Base-by-base conservation (phyloP, 2,797 vertebrate species). In the Tenualosa ilisha region DNA sequence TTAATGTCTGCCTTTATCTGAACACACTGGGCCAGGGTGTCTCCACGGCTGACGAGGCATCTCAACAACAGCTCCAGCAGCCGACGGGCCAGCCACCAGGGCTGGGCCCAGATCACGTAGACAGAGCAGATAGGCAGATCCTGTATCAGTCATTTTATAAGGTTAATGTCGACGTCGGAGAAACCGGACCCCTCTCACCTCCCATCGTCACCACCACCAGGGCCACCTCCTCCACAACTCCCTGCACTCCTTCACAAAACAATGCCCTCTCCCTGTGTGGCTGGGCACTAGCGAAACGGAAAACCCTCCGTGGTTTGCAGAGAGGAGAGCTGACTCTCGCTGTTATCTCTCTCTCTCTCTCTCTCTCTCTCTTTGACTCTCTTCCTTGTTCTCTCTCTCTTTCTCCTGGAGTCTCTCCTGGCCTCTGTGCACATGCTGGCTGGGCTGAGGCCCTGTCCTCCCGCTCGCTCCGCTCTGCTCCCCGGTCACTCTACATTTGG, bases 1-100 rank as follows among this genome's bases (percentile, higher is more conserved):
- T 20, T 79, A 95, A 95, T 94, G 91, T 91, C 85, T 88, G 91
- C 93, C 93, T 95, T 95, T 95, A 96, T 95, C 93, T 94, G 85
- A 92, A 94, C 94, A 94, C 94, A 85, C 88, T 83, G 92, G 90
- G 92, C 92, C 88, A 24, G 84, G 86, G 92, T 88, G 89, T 89
- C 86, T 89, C 82, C 26, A 49, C 83, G 85, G 75, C 83, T 88
- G 87, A 88, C 81, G 59, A 81, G 87, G 59, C 83, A 65, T 65
- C 85, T 86, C 22, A 85, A 85, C 49, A 82, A 85, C 56, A 22
- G 82, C 85, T 88, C 83, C 86, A 86, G 86, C 86, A 85, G 88
- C 79, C 88, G 86, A 95, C 94, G 94, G 93, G 93, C 92, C 93
- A 93, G 91, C 93, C 92, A 93, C 91, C 90, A 89, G 88, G 90